Evolutionary conservation across 2,888 invertebrate species (phyloP), one percentile per base, ranked within the genome.

Genomic region (Balanococcus diminutus): DNA sequence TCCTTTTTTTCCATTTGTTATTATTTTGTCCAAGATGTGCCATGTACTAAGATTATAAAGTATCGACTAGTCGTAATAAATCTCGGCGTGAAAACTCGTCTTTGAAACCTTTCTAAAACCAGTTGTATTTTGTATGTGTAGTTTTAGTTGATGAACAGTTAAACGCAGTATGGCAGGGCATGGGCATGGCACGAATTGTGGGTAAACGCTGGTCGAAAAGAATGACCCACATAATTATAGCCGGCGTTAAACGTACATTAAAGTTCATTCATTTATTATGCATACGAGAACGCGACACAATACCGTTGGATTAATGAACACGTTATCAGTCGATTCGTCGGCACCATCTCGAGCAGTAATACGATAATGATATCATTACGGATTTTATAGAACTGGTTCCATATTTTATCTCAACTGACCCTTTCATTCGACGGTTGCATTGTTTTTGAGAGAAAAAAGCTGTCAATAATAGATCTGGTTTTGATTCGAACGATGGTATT

Each of bases 231-330:
- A 75, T 32, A 75, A 75, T 75, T 32, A 75, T 36, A 19, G 32
- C 75, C n/a, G 75, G 75, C 75, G 32, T 75, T n/a, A 32, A 75
- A 28, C 32, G n/a, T 3, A 32, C 19, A 14, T 11, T 75, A 14
- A 32, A 75, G 75, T 36, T 75, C 75, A 32, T 32, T 75, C 32
- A 75, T 75, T 75, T 75, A 75, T 32, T 75, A 75, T 75, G 16
- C 75, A 75, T 75, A 75, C 75, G 32, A 75, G 75, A 75, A 75
- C 75, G 32, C 32, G 75, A 75, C 75, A 75, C 75, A 75, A 75
- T 75, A 75, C 75, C 75, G 75, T 75, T 75, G 75, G 22, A 31
- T 67, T 28, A 28, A 28, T 28, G 14, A 28, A 28, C 14, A 11
- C 67, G n/a, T 75, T 32, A 67, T 67, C 67, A 31, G 28, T 51